Percentiles rank a stretch among this genome's conserved stretches.
These are phyloP conservation scores for Congeria kusceri DNA, from an alignment of 2,888 invertebrate genomes.

Conservation along the genomic window DNA sequence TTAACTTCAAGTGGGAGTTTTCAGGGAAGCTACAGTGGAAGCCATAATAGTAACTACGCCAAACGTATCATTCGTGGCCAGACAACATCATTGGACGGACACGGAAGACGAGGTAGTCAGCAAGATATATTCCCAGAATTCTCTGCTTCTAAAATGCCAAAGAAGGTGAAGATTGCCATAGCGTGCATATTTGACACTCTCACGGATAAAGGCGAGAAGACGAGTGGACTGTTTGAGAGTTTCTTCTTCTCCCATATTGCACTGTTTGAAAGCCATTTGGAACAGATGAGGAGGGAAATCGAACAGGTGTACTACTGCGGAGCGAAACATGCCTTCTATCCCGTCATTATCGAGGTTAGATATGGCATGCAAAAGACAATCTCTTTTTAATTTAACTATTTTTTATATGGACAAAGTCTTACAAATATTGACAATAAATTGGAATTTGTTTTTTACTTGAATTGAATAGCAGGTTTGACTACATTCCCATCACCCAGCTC, in stretches of 20 bases:
- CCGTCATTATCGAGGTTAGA: constrained; percentile 53
- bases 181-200: constrained; percentile 88
- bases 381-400: no score
- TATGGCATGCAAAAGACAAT: not conserved
- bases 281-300: constrained; percentile 88
- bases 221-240: constrained; percentile 88
- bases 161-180: constrained; percentile 88
- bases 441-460: no score
- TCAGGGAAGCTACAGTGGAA: constrained; percentile 78
- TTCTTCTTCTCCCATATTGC: constrained; percentile 92
- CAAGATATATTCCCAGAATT: constrained; percentile 58
- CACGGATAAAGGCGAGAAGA: constrained; percentile 77
- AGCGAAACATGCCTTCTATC: constrained; percentile 27
- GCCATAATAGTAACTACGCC: constrained; percentile 87
- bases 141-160: constrained; percentile 26
- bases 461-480: no score
- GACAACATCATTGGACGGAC: constrained; percentile 87
- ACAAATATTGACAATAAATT: no score
- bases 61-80: constrained; percentile 87
- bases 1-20: constrained; percentile 83
- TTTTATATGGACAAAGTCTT: no score
- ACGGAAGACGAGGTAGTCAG: constrained; percentile 70
- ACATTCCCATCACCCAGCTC: no score
- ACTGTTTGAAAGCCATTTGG: constrained; percentile 84
- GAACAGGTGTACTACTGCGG: constrained; percentile 88